Conservation (phyloP, 1,140 invertebrate species). For the Leptestheria dahalacensis region DNA sequence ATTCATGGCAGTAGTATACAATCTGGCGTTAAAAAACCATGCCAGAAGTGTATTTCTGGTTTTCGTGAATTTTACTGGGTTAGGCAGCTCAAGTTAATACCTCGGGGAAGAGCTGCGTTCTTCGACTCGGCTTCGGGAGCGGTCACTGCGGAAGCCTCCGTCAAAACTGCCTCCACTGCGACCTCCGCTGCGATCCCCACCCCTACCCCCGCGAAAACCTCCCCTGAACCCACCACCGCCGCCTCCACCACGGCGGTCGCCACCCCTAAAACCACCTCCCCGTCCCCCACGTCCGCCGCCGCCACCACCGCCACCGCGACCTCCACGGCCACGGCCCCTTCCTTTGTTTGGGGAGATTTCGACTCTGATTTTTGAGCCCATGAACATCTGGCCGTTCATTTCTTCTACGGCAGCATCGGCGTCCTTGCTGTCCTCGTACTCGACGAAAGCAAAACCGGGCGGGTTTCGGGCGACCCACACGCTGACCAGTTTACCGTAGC, state of each 20-base stretch:
- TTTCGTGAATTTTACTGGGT: background rate
- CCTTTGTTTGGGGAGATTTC: conserved; percentile 18
- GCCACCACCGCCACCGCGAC: conserved; percentile 13
- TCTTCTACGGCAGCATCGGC: conserved; percentile 19
- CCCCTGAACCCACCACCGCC: conserved; percentile 15
- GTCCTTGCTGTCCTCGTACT: conserved; percentile 37
- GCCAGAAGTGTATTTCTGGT: too few relatives aligned
- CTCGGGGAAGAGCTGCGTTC: conserved; percentile 12
- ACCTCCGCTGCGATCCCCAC: conserved; percentile 10
- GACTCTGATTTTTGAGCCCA: conserved; percentile 15
- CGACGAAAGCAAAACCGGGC: conserved; percentile 85
- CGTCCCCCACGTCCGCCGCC: conserved; percentile 11
- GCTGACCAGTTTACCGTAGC: conserved; percentile 87
- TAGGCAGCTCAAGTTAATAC: conserved; percentile 7
- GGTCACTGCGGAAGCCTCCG: conserved; percentile 10
- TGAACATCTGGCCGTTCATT: conserved; percentile 16
- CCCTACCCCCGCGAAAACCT: conserved; percentile 16
- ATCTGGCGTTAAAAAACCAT: too few relatives aligned
- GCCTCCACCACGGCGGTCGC: conserved; percentile 11
- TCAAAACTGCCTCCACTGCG: conserved; percentile 13
- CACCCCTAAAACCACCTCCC: conserved; percentile 11
- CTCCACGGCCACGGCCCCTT: conserved; percentile 16
- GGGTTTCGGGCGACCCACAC: conserved; percentile 94
- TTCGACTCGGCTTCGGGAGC: conserved; percentile 15
- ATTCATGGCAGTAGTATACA: background rate